Base-by-base conservation (phyloP, 2,113 vertebrate genomes). In the Blennius ocellaris region DNA sequence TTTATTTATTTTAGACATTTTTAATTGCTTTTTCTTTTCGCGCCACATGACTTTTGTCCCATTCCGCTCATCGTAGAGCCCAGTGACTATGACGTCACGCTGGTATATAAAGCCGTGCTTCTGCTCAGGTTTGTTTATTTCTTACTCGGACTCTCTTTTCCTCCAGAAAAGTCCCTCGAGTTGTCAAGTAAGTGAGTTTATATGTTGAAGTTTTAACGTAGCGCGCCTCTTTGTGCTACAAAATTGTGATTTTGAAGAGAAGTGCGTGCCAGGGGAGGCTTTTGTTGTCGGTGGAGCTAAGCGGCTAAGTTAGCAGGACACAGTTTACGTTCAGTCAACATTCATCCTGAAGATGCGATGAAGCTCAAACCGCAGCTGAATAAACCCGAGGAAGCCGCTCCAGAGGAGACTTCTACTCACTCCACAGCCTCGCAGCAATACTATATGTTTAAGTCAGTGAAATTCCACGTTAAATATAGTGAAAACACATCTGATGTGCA, bases 41-140 rank as follows among this genome's bases (percentile, higher is more conserved):
- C 0, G 4, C 12, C 12, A 0, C 1, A 5, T 2, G 9, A 0
- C 12, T 50, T 73, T 78, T 83, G 78, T 15, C 37, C 47, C 3
- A 0, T 44, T 15, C 3, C 66, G 6, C 62, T 10, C 52, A n/a
- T 73, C 67, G 83, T 85, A 70, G 55, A 16, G 1, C 10, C 8
- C 9, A 7, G 8, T 6, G 8, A 2, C 1, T 0, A 1, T 71
- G 61, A 87, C 73, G 78, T 86, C 71, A 80, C 56, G 1, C 21
- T 5, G 10, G 0, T 0, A 5, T n/a, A 60, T 61, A 14, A 55
- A 67, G 11, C 30, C 6, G 5, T 10, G 9, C 14, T 12, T 69
- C 43, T 16, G 44, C 55, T 14, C 0, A 60, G 74, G 11, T 74
- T 51, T n/a, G 7, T 30, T 66, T 63, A 11, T 6, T 50, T 37